Conservation (phyloP, 2,888 invertebrate species). For the Iphiclides podalirius region DNA sequence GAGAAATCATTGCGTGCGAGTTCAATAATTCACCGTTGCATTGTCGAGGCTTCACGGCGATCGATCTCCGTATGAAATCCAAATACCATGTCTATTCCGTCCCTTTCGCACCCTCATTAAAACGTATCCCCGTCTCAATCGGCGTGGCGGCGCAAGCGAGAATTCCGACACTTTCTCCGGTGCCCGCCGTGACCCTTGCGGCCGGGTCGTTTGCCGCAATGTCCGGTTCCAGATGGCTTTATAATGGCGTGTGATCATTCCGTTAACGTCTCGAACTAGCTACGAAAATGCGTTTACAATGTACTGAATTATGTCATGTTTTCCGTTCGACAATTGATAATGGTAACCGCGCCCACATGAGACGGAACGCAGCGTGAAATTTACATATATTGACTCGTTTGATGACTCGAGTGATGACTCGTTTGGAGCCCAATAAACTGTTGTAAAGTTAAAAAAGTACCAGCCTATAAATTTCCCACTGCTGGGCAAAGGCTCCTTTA, state of each 20-base stretch:
- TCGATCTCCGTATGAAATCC: slow-evolving; percentile 44
- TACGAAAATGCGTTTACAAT: slow-evolving; percentile 1
- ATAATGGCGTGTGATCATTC: slow-evolving; percentile 22
- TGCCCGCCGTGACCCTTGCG: slow-evolving; percentile 42
- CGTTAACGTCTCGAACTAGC: slow-evolving; percentile 4
- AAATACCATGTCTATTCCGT: slow-evolving; percentile 32
- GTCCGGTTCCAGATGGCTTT: slow-evolving; percentile 41
- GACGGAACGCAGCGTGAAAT: neutral
- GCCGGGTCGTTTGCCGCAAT: slow-evolving; percentile 49
- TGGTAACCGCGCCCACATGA: neutral
- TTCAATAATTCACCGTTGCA: slow-evolving; percentile 19
- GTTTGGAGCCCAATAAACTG: too few relatives aligned
- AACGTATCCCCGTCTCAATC: slow-evolving; percentile 23
- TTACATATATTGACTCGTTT: too few relatives aligned
- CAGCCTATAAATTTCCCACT: too few relatives aligned
- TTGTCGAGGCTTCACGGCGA: slow-evolving; percentile 29
- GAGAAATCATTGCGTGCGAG: slow-evolving; percentile 11
- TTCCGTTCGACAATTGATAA: neutral
- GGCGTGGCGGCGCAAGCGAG: slow-evolving; percentile 40
- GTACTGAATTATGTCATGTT: neutral
- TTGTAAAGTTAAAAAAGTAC: too few relatives aligned
- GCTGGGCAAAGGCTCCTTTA: too few relatives aligned
- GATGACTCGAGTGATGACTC: too few relatives aligned
- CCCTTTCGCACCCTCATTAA: slow-evolving; percentile 11
- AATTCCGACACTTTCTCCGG: slow-evolving; percentile 64